Base-by-base conservation (phyloP, 2,113 vertebrate species). In the Alethe castanea region DNA sequence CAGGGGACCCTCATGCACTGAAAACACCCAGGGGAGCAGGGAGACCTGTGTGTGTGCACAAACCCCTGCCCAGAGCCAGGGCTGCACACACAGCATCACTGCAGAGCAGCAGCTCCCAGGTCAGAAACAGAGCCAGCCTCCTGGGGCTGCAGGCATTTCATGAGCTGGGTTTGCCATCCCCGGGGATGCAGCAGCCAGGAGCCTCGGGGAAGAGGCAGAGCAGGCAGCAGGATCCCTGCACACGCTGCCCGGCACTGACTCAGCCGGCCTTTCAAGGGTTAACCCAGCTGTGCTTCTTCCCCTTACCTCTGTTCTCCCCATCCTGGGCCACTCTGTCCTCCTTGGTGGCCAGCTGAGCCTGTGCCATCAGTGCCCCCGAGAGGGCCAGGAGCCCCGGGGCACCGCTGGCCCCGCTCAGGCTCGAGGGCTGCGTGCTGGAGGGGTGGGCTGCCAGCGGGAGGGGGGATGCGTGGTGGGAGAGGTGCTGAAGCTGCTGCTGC, bases 401-500 rank as follows among this genome's bases (percentile, higher is more conserved):
- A 20, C 98, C 92, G 15, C 98, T 97, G 66, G 98, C 96, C 52
- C 98, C 98, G 0, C 96, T 97, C 94, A 99, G 95, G 82, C 98
- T 91, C 0, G 98, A 90, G 36, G 98, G 98, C 86, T 98, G 95
- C 91, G 98, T 94, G 64, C 98, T 98, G 2, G 98, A 98, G 2
- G 98, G 98, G 91, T 98, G 99, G 2, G 98, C 97, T 3, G 98
- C 90, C 94, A 99, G 98, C 7, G 98, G 98, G 80, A 99, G 97
- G 4, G 98, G 97, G 15, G 99, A 98, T 38, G 98, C 88, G 5
- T 99, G 99, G 94, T 98, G 99, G 84, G 99, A 98, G 97, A 99
- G 98, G 64, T 99, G 98, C 97, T 99, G 99, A 97, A 99, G 98
- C 98, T 99, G 99, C 98, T 99, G 99, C 98, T 99, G 99, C 98